Conservation (phyloP, 2,888 invertebrate species). For the Lasius fuliginosus region DNA sequence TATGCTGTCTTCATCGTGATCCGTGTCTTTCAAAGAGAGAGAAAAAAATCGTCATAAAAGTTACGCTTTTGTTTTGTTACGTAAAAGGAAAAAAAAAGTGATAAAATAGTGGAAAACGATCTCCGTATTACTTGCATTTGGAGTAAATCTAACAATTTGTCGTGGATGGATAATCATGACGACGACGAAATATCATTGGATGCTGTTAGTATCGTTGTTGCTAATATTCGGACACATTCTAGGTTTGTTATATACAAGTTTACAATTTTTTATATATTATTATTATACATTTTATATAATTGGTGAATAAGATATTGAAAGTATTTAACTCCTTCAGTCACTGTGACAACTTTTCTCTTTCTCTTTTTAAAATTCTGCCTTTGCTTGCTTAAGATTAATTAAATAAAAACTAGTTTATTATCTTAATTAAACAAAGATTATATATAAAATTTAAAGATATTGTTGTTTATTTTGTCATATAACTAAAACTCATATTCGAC, state of each 20-base stretch:
- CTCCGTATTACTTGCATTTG: background rate
- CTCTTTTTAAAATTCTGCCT: background rate
- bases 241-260: conserved; percentile 16
- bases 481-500: background rate
- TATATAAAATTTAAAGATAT: background rate
- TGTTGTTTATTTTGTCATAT: background rate
- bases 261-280: background rate
- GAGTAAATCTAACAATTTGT: conserved; percentile 18
- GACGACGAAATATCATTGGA: conserved; percentile 32
- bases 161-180: conserved; percentile 45
- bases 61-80: background rate
- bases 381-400: background rate
- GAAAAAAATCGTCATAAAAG: background rate
- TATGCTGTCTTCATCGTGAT: conserved; percentile 1
- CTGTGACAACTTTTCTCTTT: background rate
- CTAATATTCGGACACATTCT: conserved; percentile 27
- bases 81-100: background rate
- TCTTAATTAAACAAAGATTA: background rate
- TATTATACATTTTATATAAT: background rate
- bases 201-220: conserved; percentile 20
- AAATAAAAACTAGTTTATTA: background rate
- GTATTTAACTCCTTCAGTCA: background rate
- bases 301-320: background rate
- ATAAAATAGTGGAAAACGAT: background rate
- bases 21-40: conserved; percentile 18